A percentile compares a stretch with the other conserved stretches of the same genome.
These are phyloP conservation scores for Platysteira castanea DNA, from an alignment of 2,113 vertebrate species.

Conservation along the genomic window DNA sequence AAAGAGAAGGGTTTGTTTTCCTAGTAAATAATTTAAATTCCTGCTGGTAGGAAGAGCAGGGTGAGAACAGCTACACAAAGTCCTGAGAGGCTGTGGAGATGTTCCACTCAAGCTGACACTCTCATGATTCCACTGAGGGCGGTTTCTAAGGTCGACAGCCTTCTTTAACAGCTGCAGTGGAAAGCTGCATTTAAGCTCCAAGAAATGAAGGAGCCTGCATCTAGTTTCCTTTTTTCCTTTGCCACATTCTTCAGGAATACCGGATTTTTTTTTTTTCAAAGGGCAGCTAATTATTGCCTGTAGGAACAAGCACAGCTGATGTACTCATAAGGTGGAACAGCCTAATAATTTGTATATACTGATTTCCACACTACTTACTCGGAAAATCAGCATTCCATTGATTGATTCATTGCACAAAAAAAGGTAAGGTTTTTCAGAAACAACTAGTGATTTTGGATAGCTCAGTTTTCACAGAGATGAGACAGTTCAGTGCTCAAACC, in stretches of 20 bases:
- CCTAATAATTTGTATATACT: neutral
- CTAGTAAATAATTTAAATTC: neutral
- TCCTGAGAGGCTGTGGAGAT: neutral
- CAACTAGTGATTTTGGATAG: neutral
- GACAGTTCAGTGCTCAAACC: neutral
- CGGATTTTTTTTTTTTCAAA: neutral
- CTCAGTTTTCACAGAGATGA: neutral
- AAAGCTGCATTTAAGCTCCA: neutral
- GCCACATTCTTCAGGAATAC: neutral
- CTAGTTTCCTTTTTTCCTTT: neutral
- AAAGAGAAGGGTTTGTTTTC: neutral
- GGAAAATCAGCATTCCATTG: neutral
- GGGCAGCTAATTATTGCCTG: neutral
- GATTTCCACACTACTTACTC: neutral
- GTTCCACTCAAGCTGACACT: neutral
- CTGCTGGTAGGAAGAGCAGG: neutral
- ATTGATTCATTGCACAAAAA: neutral
- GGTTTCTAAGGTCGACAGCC: neutral
- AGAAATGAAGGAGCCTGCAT: neutral
- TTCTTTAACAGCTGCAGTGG: neutral
- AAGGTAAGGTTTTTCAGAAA: neutral
- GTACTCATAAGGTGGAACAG: neutral
- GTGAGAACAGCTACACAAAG: neutral
- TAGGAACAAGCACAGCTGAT: neutral
- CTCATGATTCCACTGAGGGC: neutral